Evolutionary conservation across 1,140 invertebrate species (phyloP), one percentile per base, ranked within the genome.

Genomic region (Macrostomum lignano): DNA sequence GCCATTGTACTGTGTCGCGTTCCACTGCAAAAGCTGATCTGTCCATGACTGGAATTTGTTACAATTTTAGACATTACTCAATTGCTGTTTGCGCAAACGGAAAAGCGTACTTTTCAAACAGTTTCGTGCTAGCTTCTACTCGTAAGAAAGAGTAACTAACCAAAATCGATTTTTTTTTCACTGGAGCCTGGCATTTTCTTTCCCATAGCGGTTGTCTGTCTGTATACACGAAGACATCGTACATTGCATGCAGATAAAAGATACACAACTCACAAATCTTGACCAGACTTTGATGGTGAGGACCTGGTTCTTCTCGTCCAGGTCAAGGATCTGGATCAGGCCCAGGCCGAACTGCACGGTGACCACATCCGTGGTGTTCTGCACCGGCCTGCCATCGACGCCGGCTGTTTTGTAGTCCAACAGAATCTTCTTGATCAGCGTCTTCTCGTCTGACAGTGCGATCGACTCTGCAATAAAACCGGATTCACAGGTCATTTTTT

Each of bases 271-370:
- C 38, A 47, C 48, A 54, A 79, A 72, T 0, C 71, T 77, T 32
- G 79, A 66, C 75, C 76, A 81, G 48, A 76, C 77, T 49, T 78
- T 79, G n/a, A 75, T 77, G 9, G 74, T 78, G 29, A 81, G 55
- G 40, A 70, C 65, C 47, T 70, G 60, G 49, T 71, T 63, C 52
- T 70, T 62, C 57, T 68, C 67, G 31, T 68, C 67, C 53, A 42
- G 30, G 13, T 37, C 36, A 1, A 42, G 30, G 21, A 42, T 42
- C 24, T 42, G 40, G 11, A 42, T 38, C 3, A 42, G 36, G 28
- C 36, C 25, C 1, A 42, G 19, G 9, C 38, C 36, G 33, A 35
- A 42, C 13, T 35, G 17, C n/a, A 42, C 39, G 5, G 20, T 15
- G 17, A 39, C 20, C 23, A 41, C 15, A 6, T 34, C 17, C 7